Conservation (phyloP, 2,797 vertebrate genomes). For the Channallabes apus region DNA sequence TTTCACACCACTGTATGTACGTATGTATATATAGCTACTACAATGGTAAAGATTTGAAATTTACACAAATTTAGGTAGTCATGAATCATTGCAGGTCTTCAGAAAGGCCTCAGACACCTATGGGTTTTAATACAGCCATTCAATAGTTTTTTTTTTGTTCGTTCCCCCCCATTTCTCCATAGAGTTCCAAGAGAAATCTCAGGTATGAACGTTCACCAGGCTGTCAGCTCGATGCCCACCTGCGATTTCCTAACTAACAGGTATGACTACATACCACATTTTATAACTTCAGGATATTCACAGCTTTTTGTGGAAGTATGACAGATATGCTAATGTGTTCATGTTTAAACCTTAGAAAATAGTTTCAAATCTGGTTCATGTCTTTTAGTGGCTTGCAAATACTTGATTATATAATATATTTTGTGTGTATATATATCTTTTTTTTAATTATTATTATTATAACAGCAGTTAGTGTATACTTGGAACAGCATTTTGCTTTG, state of each 20-base stretch:
- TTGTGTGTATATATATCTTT: too few species aligned
- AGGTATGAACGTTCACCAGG: conserved; percentile 92
- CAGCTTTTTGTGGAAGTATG: not conserved
- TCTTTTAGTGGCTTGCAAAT: not conserved
- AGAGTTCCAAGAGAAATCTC: conserved; percentile 93
- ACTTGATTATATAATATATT: not conserved
- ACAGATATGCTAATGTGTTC: not conserved
- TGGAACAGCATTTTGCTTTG: not conserved
- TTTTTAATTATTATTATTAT: not conserved
- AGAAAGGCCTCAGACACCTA: too few species aligned
- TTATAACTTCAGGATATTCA: not conserved
- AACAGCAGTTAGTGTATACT: not conserved
- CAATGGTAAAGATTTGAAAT: too few species aligned
- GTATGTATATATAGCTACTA: too few species aligned
- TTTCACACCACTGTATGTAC: too few species aligned
- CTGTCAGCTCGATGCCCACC: conserved; percentile 87
- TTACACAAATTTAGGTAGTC: too few species aligned
- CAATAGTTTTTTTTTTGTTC: not conserved
- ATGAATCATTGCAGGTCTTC: too few species aligned
- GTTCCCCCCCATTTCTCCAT: conserved; percentile 21
- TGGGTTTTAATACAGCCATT: not conserved
- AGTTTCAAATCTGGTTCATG: not conserved
- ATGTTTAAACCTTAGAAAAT: not conserved
- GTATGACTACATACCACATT: not conserved
- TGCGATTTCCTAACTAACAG: conserved; percentile 97